Evolutionary conservation across 2,113 vertebrate species (phyloP).

Genomic region (Podilymbus podiceps): DNA sequence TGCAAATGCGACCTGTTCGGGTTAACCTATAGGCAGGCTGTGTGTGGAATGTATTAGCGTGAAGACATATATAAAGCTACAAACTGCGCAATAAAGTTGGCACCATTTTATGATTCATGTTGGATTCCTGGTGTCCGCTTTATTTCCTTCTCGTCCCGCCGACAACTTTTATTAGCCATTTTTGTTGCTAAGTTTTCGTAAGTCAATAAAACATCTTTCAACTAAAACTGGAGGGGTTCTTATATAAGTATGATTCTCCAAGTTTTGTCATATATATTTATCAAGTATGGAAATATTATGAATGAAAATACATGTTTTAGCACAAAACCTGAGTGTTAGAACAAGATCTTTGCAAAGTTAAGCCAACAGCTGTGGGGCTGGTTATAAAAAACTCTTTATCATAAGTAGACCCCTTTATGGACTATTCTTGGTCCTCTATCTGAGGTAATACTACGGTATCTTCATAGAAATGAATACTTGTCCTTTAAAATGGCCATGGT

Average conservation of each 20-base stretch:
- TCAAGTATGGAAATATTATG: neutral
- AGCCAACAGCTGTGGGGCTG: neutral
- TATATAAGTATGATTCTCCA: neutral
- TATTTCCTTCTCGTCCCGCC: too few relatives aligned
- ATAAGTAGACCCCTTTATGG: neutral
- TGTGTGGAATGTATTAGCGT: too few relatives aligned
- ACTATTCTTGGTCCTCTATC: neutral
- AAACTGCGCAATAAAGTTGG: too few relatives aligned
- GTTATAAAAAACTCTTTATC: neutral
- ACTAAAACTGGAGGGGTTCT: neutral
- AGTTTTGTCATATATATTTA: neutral
- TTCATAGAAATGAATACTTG: neutral
- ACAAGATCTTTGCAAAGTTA: neutral
- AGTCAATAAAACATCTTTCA: neutral
- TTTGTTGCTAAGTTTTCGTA: neutral
- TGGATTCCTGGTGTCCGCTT: too few relatives aligned
- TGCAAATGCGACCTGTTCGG: too few relatives aligned
- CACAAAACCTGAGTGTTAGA: neutral
- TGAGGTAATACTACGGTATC: neutral
- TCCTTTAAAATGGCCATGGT: neutral
- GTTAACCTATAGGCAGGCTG: too few relatives aligned
- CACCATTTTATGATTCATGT: too few relatives aligned
- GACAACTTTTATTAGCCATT: neutral
- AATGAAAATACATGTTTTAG: neutral
- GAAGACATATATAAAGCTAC: too few relatives aligned